Conservation (phyloP, 2,888 invertebrate species). For the Cephonodes hylas region DNA sequence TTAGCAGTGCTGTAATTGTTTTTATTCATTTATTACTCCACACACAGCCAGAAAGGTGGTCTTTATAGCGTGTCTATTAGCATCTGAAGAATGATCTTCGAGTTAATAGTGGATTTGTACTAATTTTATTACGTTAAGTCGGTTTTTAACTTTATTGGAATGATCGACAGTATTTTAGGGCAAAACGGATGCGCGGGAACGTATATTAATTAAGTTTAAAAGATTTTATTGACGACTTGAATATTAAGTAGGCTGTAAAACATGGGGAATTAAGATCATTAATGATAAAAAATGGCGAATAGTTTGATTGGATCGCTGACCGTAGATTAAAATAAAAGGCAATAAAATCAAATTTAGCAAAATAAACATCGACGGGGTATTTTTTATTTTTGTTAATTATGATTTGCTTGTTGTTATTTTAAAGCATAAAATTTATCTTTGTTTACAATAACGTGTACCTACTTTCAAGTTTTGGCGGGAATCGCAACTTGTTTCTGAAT, state of each 20-base stretch:
- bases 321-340: constrained; percentile 9
- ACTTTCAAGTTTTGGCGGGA: neutral
- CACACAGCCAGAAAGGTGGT: constrained; percentile 63
- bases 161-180: constrained; percentile 41
- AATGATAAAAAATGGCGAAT: constrained; percentile 13
- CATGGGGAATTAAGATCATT: constrained; percentile 11
- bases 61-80: constrained; percentile 62
- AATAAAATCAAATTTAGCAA: constrained; percentile 9
- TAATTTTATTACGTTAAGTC: constrained; percentile 62
- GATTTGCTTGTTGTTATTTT: neutral
- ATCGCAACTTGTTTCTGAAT: too few relatives aligned
- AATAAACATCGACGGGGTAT: neutral
- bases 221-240: constrained; percentile 11
- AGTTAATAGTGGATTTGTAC: constrained; percentile 55
- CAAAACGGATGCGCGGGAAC: constrained; percentile 36
- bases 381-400: neutral
- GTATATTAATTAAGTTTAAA: constrained; percentile 36
- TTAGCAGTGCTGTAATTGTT: constrained; percentile 62
- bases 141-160: constrained; percentile 58
- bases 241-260: constrained; percentile 13
- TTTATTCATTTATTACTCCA: constrained; percentile 72
- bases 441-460: too few relatives aligned
- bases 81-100: constrained; percentile 53
- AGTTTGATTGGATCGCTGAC: constrained; percentile 5
- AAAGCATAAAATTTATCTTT: neutral